Evolutionary conservation across 2,888 invertebrate genomes (phyloP).

Genomic region (Theretra japonica): DNA sequence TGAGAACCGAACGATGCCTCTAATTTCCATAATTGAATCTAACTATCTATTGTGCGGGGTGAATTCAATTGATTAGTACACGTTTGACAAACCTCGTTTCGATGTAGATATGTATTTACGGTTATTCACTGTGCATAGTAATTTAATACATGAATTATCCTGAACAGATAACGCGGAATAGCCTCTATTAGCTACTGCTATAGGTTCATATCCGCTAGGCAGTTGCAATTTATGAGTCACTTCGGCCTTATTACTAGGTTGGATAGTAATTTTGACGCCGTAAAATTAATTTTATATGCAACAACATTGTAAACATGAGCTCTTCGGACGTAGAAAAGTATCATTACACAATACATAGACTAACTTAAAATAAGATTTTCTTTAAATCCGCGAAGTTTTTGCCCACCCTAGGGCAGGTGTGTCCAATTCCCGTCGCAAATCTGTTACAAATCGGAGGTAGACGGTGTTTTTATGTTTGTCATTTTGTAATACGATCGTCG

Average conservation of each 20-base stretch:
- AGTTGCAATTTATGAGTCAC: neutral
- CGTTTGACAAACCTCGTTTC: neutral
- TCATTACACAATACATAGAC: too few relatives aligned
- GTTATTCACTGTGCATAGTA: neutral
- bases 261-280: neutral
- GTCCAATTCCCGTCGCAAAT: conserved; percentile 34
- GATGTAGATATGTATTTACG: neutral
- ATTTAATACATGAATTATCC: neutral
- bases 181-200: too few relatives aligned
- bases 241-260: neutral
- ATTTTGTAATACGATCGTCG: conserved; percentile 19
- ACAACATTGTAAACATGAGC: too few relatives aligned
- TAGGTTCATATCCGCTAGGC: too few relatives aligned
- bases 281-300: neutral
- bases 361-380: neutral
- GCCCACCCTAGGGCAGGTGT: neutral
- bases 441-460: conserved; percentile 29
- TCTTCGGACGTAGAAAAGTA: too few relatives aligned
- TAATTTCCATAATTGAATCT: conserved; percentile 20
- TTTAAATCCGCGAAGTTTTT: neutral
- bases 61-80: conserved; percentile 11
- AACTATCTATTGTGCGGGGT: conserved; percentile 9
- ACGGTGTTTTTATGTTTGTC: conserved; percentile 30
- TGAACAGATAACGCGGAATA: too few relatives aligned
- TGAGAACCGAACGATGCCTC: conserved; percentile 1